A percentile compares a stretch with the other conserved stretches of the same genome.
These are phyloP conservation scores for Therioaphis trifolii DNA, from an alignment of 2,888 invertebrate species.

Conservation along the genomic window DNA sequence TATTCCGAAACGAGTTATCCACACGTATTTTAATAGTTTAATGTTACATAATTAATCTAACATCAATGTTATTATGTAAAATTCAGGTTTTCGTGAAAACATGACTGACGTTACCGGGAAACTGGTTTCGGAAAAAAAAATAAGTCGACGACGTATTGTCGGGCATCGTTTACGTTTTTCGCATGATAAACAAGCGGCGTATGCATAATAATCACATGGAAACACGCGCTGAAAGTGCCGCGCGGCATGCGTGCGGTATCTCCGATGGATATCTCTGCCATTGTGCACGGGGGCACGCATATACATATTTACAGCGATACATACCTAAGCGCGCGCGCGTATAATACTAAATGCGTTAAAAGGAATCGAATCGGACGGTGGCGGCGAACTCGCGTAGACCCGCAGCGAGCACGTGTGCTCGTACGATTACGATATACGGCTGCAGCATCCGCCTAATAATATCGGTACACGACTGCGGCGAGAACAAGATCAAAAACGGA, in stretches of 20 bases:
- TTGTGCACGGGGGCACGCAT: no score
- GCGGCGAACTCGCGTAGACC: no score
- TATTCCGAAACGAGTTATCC: slow-evolving; percentile 32
- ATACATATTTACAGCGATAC: no score
- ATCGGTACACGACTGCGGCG: no score
- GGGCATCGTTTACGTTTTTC: neutral
- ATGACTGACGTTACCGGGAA: slow-evolving; percentile 2
- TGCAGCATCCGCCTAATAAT: no score
- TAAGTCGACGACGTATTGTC: neutral
- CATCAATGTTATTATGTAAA: slow-evolving; percentile 21
- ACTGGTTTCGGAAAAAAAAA: slow-evolving; percentile 24
- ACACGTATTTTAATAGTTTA: neutral
- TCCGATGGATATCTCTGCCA: neutral
- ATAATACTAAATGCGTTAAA: no score
- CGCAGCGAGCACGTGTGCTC: no score
- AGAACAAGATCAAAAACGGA: no score
- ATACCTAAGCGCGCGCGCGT: no score
- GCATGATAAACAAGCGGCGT: no score
- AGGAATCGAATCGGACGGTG: no score
- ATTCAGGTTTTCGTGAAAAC: slow-evolving; percentile 38
- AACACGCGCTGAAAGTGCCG: neutral
- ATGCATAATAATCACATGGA: neutral
- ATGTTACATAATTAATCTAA: slow-evolving; percentile 39
- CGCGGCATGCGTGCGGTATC: neutral
- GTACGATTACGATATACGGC: no score